These are phyloP conservation scores for Pionites leucogaster DNA, from an alignment of 2,113 vertebrate genomes.

Conservation along the genomic window DNA sequence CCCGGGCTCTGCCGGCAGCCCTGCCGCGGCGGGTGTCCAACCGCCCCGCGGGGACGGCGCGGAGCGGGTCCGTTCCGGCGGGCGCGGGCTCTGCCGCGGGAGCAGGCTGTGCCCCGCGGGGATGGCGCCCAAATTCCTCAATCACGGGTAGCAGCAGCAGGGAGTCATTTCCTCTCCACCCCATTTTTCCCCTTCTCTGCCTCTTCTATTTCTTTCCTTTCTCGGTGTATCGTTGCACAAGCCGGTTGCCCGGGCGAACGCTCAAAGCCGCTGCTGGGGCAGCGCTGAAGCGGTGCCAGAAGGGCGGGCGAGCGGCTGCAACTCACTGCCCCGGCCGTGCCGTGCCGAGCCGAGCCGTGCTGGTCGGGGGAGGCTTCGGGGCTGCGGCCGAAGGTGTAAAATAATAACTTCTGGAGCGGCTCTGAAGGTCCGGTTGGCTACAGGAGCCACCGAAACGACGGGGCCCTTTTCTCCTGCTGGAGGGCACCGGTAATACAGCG, in stretches of 20 bases:
- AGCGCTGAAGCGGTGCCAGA: slow-evolving; percentile 27
- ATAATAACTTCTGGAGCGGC: not conserved
- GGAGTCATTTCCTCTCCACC: slow-evolving; percentile 65
- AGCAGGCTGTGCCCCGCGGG: not conserved
- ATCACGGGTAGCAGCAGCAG: slow-evolving; percentile 53
- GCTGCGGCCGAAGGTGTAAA: not conserved
- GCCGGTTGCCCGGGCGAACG: slow-evolving; percentile 61
- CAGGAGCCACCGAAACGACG: not conserved
- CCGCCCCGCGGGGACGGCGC: not conserved
- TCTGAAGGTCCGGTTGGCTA: not conserved
- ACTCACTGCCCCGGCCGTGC: too few species aligned
- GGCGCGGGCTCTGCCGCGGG: not conserved
- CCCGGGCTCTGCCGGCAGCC: not conserved
- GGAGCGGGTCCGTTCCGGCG: not conserved
- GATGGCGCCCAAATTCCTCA: slow-evolving; percentile 54
- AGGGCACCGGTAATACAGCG: not conserved
- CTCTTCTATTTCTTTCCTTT: accelerated
- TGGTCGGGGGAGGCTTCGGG: not conserved
- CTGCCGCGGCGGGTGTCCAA: not conserved
- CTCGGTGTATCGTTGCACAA: slow-evolving; percentile 45
- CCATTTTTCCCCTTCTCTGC: not conserved
- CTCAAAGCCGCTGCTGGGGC: slow-evolving; percentile 30
- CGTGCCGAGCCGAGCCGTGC: accelerated
- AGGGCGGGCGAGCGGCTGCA: not conserved
- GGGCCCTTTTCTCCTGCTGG: not conserved